phyloP scores from a whole-genome alignment of 2,797 vertebrate species.

The Gadopsis bispinosus region DNA sequence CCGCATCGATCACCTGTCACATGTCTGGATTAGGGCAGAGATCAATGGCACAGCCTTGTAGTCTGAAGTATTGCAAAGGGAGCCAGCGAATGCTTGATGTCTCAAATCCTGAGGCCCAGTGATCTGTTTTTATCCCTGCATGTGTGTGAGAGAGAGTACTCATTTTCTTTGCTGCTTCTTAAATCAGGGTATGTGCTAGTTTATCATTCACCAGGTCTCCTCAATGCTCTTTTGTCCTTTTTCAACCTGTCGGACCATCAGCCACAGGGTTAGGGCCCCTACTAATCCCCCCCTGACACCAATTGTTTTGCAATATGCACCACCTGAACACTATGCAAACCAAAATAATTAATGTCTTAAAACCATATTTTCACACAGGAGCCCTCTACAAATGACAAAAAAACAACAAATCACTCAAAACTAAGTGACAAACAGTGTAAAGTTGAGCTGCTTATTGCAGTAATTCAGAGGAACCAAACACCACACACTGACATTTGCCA shows the following conservation, averaged over 20 bases:
- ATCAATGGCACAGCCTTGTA: slow-evolving; percentile 60
- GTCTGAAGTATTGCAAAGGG: slow-evolving; percentile 44
- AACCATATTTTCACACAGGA: background rate
- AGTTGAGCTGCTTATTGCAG: background rate
- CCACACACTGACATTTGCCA: too few species aligned
- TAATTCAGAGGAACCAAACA: background rate
- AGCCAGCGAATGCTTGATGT: slow-evolving; percentile 40
- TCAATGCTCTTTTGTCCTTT: slow-evolving; percentile 17
- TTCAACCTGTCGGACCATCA: slow-evolving; percentile 3
- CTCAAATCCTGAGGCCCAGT: slow-evolving; percentile 39
- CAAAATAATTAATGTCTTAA: background rate
- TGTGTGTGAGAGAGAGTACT: slow-evolving; percentile 1
- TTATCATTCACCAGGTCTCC: slow-evolving; percentile 25
- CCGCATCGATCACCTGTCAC: slow-evolving; percentile 65
- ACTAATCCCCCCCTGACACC: background rate
- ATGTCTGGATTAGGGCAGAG: slow-evolving; percentile 61
- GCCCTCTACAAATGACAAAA: background rate
- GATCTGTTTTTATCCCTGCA: slow-evolving; percentile 35
- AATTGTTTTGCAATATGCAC: background rate
- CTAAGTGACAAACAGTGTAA: background rate
- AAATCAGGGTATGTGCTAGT: slow-evolving; percentile 8
- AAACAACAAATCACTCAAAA: background rate
- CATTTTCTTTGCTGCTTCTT: slow-evolving; percentile 17
- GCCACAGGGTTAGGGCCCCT: background rate
- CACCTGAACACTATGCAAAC: background rate